A percentile compares a stretch with the other conserved stretches of the same genome.
Evolutionary conservation across 2,888 invertebrate species (phyloP).

Genomic region (Parochlus steinenii): DNA sequence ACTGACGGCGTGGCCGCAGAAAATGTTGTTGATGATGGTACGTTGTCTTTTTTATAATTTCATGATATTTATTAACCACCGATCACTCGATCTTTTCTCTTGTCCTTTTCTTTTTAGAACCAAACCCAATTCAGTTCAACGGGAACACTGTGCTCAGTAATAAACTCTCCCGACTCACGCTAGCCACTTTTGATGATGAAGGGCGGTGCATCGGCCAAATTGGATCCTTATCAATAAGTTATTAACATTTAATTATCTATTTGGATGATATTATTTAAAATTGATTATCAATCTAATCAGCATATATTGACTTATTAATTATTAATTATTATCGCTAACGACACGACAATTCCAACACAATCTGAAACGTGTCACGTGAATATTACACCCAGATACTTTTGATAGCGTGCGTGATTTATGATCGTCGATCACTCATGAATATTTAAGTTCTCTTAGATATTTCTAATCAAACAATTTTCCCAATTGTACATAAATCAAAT

Average conservation of each 20-base stretch:
- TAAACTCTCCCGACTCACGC: slow-evolving; percentile 67
- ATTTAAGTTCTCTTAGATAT: too few relatives aligned
- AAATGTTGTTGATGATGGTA: slow-evolving; percentile 30
- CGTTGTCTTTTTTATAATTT: slow-evolving; percentile 14
- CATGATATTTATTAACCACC: neutral
- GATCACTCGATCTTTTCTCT: neutral
- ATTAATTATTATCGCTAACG: too few relatives aligned
- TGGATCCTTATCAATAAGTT: slow-evolving; percentile 63
- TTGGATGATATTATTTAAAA: slow-evolving; percentile 12
- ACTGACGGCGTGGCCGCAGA: slow-evolving; percentile 24
- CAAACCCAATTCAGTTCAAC: slow-evolving; percentile 30
- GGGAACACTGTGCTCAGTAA: slow-evolving; percentile 49
- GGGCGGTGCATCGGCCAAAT: slow-evolving; percentile 76
- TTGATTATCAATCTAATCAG: too few relatives aligned
- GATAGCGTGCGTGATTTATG: too few relatives aligned
- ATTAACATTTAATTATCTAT: slow-evolving; percentile 24
- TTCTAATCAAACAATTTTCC: too few relatives aligned
- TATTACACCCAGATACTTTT: too few relatives aligned
- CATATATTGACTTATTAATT: too few relatives aligned
- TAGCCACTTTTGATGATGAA: slow-evolving; percentile 81
- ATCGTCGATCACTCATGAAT: too few relatives aligned
- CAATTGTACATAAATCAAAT: too few relatives aligned
- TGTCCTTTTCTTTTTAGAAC: slow-evolving; percentile 21
- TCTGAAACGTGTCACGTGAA: too few relatives aligned
- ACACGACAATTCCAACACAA: too few relatives aligned